Evolutionary conservation across 2,113 vertebrate genomes (phyloP).

Genomic region (Anser brachyrhynchus): DNA sequence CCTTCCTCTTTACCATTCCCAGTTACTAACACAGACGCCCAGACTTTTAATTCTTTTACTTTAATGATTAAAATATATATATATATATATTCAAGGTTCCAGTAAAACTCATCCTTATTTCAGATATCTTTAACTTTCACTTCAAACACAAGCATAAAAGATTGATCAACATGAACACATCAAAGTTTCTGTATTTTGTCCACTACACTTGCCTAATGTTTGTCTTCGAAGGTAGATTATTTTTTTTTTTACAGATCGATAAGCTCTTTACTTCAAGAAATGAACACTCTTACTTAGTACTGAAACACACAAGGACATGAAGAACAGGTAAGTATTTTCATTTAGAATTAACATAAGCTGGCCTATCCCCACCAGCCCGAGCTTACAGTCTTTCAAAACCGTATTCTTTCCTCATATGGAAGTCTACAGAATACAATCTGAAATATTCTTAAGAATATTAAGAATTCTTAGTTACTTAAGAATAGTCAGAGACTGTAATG

Average conservation of each 20-base stretch:
- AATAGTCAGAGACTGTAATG: neutral
- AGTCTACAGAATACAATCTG: neutral
- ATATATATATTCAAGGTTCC: neutral
- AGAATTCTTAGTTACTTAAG: neutral
- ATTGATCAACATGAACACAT: neutral
- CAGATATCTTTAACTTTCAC: neutral
- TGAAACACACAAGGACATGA: rapidly evolving
- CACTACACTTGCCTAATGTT: neutral
- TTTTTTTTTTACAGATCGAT: neutral
- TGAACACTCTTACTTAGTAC: neutral
- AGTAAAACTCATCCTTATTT: neutral
- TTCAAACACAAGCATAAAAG: neutral
- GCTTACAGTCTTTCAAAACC: neutral
- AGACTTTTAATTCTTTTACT: neutral
- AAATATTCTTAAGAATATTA: neutral
- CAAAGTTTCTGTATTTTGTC: neutral
- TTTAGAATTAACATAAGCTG: neutral
- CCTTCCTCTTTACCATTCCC: neutral
- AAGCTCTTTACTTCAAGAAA: neutral
- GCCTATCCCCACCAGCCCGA: neutral
- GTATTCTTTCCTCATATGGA: neutral
- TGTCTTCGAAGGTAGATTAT: neutral
- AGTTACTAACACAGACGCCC: neutral
- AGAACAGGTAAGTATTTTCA: neutral
- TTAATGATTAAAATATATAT: neutral